Percentiles rank a stretch among this genome's conserved stretches.
Evolutionary conservation across 2,888 invertebrate species (phyloP).

Genomic region (Trissoscelio sp.): DNA sequence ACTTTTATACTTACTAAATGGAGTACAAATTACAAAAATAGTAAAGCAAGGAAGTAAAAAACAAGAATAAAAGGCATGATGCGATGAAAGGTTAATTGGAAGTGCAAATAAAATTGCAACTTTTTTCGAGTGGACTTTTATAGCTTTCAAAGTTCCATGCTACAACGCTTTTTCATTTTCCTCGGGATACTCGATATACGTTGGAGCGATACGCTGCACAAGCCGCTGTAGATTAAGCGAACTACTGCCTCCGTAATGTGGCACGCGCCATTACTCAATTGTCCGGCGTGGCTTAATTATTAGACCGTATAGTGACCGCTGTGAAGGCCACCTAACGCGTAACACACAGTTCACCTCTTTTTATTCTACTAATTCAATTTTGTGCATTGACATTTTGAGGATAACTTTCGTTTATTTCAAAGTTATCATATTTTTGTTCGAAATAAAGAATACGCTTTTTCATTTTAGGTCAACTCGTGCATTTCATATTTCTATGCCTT

Average conservation of each 20-base stretch:
- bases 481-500: no score
- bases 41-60: conserved; percentile 5
- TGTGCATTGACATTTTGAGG: conserved; percentile 35
- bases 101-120: conserved; percentile 49
- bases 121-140: conserved; percentile 44
- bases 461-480: no score
- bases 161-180: conserved; percentile 46
- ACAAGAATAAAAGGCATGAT: conserved; percentile 30
- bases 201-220: conserved; percentile 18
- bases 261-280: conserved; percentile 58
- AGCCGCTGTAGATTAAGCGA: conserved; percentile 42
- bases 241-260: conserved; percentile 43
- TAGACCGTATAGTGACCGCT: conserved; percentile 55
- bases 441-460: no score
- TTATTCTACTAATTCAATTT: conserved; percentile 31
- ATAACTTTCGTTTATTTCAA: conserved; percentile 16
- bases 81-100: conserved; percentile 44
- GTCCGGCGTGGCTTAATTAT: conserved; percentile 51
- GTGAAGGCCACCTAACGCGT: conserved; percentile 43
- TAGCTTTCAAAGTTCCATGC: conserved; percentile 32
- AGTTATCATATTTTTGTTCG: conserved; percentile 21
- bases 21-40: conserved; percentile 30
- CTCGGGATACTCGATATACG: conserved; percentile 37
- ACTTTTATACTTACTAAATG: conserved; percentile 19
- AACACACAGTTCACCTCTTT: conserved; percentile 32